These are phyloP conservation scores for Hyaena hyaena DNA, from an alignment of 2,113 vertebrate species.

Conservation along the genomic window DNA sequence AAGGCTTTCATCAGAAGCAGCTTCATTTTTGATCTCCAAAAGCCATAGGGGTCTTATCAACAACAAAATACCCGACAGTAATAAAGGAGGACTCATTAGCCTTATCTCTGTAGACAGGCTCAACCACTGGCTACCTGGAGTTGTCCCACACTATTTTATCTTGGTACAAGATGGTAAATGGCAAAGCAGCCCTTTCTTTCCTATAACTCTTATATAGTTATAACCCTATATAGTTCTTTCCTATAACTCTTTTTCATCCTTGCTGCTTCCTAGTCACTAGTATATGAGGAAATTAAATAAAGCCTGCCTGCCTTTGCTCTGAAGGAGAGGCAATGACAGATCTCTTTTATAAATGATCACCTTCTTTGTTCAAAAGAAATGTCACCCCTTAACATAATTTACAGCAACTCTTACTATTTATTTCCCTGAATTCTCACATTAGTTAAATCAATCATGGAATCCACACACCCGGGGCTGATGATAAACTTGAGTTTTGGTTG, in stretches of 20 bases:
- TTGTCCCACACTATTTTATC: background rate
- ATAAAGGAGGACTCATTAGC: slow-evolving; percentile 12
- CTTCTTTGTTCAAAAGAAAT: slow-evolving; percentile 48
- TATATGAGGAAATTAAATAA: slow-evolving; percentile 49
- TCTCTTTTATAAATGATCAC: slow-evolving; percentile 24
- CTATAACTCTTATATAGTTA: background rate
- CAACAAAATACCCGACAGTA: background rate
- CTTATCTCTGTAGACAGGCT: background rate
- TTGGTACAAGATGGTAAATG: background rate
- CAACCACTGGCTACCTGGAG: background rate
- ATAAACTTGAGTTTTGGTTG: slow-evolving; percentile 34
- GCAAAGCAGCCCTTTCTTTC: background rate
- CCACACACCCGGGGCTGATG: background rate
- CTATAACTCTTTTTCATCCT: background rate
- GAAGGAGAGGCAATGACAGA: slow-evolving; percentile 12
- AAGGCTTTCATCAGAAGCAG: slow-evolving; percentile 11
- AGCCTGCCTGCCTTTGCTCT: slow-evolving; percentile 19
- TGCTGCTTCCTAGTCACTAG: background rate
- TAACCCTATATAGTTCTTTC: background rate
- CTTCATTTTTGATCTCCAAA: background rate
- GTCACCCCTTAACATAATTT: slow-evolving; percentile 43
- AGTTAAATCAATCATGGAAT: slow-evolving; percentile 12
- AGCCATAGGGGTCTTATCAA: background rate
- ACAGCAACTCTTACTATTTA: slow-evolving; percentile 28
- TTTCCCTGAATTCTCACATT: slow-evolving; percentile 15